Evolutionary conservation across 2,888 invertebrate species (phyloP), one percentile per base, ranked within the genome.

Genomic region (Siphlonurus alternatus): DNA sequence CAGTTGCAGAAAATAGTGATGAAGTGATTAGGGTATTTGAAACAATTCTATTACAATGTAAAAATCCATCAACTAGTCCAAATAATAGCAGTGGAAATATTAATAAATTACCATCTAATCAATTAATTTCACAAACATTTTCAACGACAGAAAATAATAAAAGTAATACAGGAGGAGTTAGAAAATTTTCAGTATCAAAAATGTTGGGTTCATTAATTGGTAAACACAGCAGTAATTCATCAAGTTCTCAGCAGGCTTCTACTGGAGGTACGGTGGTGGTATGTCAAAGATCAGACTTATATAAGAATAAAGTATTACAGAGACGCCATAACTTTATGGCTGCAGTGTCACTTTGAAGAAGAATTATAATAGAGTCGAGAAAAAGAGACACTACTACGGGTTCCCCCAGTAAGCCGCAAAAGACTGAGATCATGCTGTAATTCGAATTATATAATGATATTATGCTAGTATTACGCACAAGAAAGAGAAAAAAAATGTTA

Each of bases 151-250:
- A 65, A 24, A 65, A 65, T 61, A 65, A 65, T 53, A 25, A 38
- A 66, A 68, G 60, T 63, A 66, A 70, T 81, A 83, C 68, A n/a
- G 60, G 59, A 10, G 38, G 63, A 20, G 65, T 62, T 2, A 53
- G 87, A 69, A 87, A 87, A 74, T 87, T 87, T 76, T 87, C 87
- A 65, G 87, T 88, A 54, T 85, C 86, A 25, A 88, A 88, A 76
- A 88, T 89, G 87, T 82, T 89, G 67, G 88, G 87, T 65, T 86
- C 86, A 7, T 75, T 87, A 66, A 86, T 87, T 73, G 86, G 86
- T 53, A 76, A 75, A 69, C 61, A 20, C 18, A 20, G 23, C 18
- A n/a, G 20, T 23, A 53, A 22, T 23, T 51, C 61, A 7, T 22
- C 59, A 5, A 38, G 25, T 19, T n/a, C 10, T 2, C 18, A 24